phyloP scores from a whole-genome alignment of 1,140 invertebrate species.

The Drosophila virilis region DNA sequence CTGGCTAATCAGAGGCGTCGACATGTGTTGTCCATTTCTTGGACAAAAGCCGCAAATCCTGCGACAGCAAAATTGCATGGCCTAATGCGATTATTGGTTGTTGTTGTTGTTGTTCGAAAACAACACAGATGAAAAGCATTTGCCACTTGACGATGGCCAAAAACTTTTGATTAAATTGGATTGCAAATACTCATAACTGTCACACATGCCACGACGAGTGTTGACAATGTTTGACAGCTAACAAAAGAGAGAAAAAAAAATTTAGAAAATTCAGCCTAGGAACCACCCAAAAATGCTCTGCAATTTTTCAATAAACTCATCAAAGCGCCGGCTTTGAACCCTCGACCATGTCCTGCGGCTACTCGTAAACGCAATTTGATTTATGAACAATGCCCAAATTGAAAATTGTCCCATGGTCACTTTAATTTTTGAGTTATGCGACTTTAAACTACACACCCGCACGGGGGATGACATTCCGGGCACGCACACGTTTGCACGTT shows the following conservation, averaged over 20 bases:
- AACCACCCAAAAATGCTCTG: constrained; percentile 63
- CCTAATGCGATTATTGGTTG: constrained; percentile 73
- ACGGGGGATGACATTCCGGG: constrained; percentile 18
- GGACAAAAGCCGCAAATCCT: constrained; percentile 65
- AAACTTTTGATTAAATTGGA: constrained; percentile 72
- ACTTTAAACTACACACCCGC: constrained; percentile 61
- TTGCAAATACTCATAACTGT: constrained; percentile 74
- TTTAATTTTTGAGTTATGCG: constrained; percentile 81
- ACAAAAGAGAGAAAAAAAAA: constrained; percentile 33
- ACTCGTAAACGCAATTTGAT: constrained; percentile 77
- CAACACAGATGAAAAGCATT: constrained; percentile 47
- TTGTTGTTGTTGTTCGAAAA: constrained; percentile 35
- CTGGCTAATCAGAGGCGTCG: constrained; percentile 56
- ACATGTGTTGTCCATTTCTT: constrained; percentile 51
- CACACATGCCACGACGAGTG: constrained; percentile 57
- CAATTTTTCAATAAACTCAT: constrained; percentile 81
- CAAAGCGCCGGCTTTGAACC: constrained; percentile 64
- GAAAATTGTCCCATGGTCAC: constrained; percentile 80
- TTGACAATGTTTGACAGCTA: constrained; percentile 25
- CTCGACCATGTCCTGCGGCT: constrained; percentile 61
- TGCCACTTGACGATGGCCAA: constrained; percentile 21
- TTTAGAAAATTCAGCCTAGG: no score
- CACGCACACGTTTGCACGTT: constrained; percentile 37
- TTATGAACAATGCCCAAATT: constrained; percentile 78
- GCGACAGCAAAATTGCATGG: constrained; percentile 26